A percentile compares a stretch with the other conserved stretches of the same genome.
These are phyloP conservation scores for Parnassius orleans DNA, from an alignment of 2,888 invertebrate species.

Conservation along the genomic window DNA sequence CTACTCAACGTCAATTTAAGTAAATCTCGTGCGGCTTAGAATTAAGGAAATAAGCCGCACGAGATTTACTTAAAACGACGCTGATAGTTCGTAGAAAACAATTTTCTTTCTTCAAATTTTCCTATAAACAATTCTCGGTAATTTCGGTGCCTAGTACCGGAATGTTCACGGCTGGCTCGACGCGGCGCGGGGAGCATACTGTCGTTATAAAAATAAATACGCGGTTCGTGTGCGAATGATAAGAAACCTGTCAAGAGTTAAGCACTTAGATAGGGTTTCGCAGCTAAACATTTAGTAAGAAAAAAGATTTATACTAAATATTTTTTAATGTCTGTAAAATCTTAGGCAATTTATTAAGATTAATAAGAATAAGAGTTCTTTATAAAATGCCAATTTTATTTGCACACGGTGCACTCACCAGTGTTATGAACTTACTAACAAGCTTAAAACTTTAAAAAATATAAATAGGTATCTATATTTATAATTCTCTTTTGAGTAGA, in stretches of 20 bases:
- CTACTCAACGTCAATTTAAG: conserved; percentile 50
- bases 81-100: conserved; percentile 26
- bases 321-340: no score
- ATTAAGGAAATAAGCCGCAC: conserved; percentile 59
- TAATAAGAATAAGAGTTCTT: no score
- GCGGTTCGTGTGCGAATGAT: conserved; percentile 15
- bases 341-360: no score
- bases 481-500: no score
- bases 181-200: conserved; percentile 15
- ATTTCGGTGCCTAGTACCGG: neutral
- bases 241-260: conserved; percentile 12
- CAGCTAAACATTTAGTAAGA: neutral
- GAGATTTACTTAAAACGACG: conserved; percentile 73
- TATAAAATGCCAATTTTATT: no score
- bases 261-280: conserved; percentile 9
- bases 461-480: no score
- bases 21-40: conserved; percentile 64
- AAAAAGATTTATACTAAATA: no score
- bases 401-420: no score
- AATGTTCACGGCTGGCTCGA: conserved; percentile 11
- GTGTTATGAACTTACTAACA: no score
- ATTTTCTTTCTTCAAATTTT: conserved; percentile 11
- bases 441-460: no score
- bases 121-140: conserved; percentile 5
- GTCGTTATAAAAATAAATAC: conserved; percentile 3